Evolutionary conservation across 2,888 invertebrate species (phyloP).

Genomic region (Teinopalpus imperialis): DNA sequence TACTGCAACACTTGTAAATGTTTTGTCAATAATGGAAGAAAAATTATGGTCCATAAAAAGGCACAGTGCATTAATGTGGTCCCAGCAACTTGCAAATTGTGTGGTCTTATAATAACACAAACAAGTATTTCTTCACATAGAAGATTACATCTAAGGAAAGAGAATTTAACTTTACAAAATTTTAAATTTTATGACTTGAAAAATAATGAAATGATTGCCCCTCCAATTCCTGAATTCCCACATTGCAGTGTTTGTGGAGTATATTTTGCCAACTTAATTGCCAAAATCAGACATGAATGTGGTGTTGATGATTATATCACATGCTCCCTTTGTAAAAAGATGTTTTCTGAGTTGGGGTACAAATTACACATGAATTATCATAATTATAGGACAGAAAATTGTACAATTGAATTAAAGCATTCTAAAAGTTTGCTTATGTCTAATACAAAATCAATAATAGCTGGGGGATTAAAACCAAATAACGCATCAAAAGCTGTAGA

Average conservation of each 20-base stretch:
- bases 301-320: slow-evolving; percentile 39
- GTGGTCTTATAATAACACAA: slow-evolving; percentile 53
- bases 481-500: slow-evolving; percentile 1
- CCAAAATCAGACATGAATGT: slow-evolving; percentile 45
- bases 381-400: slow-evolving; percentile 39
- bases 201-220: slow-evolving; percentile 43
- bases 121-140: slow-evolving; percentile 42
- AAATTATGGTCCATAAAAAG: slow-evolving; percentile 28
- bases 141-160: slow-evolving; percentile 41
- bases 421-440: too few relatives aligned
- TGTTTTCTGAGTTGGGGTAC: slow-evolving; percentile 47
- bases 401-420: slow-evolving; percentile 7
- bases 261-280: slow-evolving; percentile 47
- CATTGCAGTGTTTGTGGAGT: slow-evolving; percentile 51
- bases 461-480: too few relatives aligned
- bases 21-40: slow-evolving; percentile 36
- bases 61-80: slow-evolving; percentile 43
- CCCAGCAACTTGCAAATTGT: slow-evolving; percentile 45
- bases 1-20: slow-evolving; percentile 55
- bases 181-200: slow-evolving; percentile 53
- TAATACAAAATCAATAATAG: too few relatives aligned
- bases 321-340: slow-evolving; percentile 52
- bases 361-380: slow-evolving; percentile 60
- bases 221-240: slow-evolving; percentile 56
- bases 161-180: slow-evolving; percentile 35